Evolutionary conservation across 2,113 vertebrate species (phyloP).

Genomic region (Illadopsis cleaveri): DNA sequence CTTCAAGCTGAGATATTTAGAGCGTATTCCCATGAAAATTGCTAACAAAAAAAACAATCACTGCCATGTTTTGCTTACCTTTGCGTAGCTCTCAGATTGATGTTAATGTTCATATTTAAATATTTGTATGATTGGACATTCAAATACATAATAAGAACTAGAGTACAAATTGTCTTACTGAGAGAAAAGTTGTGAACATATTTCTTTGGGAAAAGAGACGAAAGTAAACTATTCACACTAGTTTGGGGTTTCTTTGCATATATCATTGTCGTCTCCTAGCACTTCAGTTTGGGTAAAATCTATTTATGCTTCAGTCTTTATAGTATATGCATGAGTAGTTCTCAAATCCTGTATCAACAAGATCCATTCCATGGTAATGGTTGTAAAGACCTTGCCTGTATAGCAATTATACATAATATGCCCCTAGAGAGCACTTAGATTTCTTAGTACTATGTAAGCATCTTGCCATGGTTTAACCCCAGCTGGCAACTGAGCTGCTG

Average conservation of each 20-base stretch:
- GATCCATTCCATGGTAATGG: background rate
- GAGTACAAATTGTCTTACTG: background rate
- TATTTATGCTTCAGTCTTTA: background rate
- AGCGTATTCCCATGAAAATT: background rate
- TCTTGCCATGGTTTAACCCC: background rate
- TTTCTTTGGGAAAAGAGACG: background rate
- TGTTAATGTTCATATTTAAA: background rate
- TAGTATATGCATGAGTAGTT: constrained; percentile 4
- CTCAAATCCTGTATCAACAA: constrained; percentile 12
- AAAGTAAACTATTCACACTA: background rate
- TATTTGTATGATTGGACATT: background rate
- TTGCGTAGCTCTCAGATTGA: background rate
- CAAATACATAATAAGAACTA: background rate
- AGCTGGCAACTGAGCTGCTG: background rate
- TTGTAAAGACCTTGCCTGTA: background rate
- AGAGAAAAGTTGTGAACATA: background rate
- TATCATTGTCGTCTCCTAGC: background rate
- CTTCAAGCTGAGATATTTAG: background rate
- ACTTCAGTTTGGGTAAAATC: background rate
- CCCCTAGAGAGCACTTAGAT: background rate
- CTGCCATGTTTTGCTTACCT: background rate
- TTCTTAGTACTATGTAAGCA: background rate
- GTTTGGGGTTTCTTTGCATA: background rate
- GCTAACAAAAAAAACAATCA: background rate
- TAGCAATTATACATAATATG: constrained; percentile 24